Evolutionary conservation across 2,888 invertebrate genomes (phyloP).

Genomic region (Parnassius smintheus): DNA sequence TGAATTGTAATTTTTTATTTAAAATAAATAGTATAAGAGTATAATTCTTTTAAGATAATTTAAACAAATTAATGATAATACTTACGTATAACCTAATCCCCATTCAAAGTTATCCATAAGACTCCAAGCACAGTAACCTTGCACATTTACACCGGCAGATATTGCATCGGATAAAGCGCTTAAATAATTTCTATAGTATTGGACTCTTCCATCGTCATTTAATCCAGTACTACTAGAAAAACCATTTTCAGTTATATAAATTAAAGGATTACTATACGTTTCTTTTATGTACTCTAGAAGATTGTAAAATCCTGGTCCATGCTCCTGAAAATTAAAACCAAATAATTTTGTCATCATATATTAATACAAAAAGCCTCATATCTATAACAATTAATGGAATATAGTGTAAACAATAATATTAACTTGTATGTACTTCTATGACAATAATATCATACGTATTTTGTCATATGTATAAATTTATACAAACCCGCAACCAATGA

Average conservation of each 20-base stretch:
- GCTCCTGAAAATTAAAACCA: slow-evolving; percentile 26
- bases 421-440: too few species aligned
- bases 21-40: too few species aligned
- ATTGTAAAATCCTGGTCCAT: slow-evolving; percentile 32
- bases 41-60: too few species aligned
- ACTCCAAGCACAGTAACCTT: slow-evolving; percentile 79
- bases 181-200: slow-evolving; percentile 52
- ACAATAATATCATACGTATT: not conserved
- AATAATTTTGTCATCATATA: not conserved
- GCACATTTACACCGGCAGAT: slow-evolving; percentile 53
- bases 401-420: too few species aligned
- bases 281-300: slow-evolving; percentile 30
- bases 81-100: slow-evolving; percentile 35
- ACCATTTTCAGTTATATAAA: slow-evolving; percentile 75
- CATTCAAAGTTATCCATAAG: slow-evolving; percentile 83
- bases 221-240: slow-evolving; percentile 53
- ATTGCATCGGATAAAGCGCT: slow-evolving; percentile 52
- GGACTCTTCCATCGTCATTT: slow-evolving; percentile 53
- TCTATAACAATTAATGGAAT: too few species aligned
- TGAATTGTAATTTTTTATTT: too few species aligned
- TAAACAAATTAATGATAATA: not conserved
- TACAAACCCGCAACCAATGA: slow-evolving; percentile 33
- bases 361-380: too few species aligned
- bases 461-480: not conserved
- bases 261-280: slow-evolving; percentile 31